These are phyloP conservation scores for Hirtodrosophila duncani DNA, from an alignment of 2,888 invertebrate genomes.

Conservation along the genomic window DNA sequence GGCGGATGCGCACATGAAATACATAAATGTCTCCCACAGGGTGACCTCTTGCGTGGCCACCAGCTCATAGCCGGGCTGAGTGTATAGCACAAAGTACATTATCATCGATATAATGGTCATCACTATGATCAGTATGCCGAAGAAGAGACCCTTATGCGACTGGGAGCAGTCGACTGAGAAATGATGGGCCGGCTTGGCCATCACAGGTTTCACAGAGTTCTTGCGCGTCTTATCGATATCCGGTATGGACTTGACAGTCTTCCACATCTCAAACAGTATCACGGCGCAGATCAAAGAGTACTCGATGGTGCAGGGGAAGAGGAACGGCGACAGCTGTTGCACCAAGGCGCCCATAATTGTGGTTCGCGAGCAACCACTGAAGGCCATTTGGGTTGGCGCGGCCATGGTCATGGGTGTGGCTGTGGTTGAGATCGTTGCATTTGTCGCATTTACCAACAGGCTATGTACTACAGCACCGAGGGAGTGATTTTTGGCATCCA, in stretches of 20 bases:
- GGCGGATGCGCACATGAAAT: slow-evolving; percentile 83
- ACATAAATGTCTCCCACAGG: slow-evolving; percentile 86
- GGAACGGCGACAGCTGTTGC: slow-evolving; percentile 86
- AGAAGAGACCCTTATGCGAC: slow-evolving; percentile 88
- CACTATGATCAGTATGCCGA: slow-evolving; percentile 87
- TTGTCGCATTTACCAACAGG: slow-evolving; percentile 34
- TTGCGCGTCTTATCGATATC: slow-evolving; percentile 79
- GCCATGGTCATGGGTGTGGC: slow-evolving; percentile 51
- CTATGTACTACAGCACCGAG: slow-evolving; percentile 1
- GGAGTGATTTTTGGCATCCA: slow-evolving; percentile 21
- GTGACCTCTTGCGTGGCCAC: slow-evolving; percentile 87
- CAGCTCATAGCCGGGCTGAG: slow-evolving; percentile 81
- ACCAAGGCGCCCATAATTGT: slow-evolving; percentile 86
- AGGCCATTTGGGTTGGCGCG: slow-evolving; percentile 22
- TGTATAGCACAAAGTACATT: slow-evolving; percentile 91
- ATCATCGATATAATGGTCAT: slow-evolving; percentile 91
- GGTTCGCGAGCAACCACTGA: slow-evolving; percentile 80
- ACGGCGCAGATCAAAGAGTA: slow-evolving; percentile 95
- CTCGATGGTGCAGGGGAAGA: slow-evolving; percentile 93
- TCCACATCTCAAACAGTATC: slow-evolving; percentile 94
- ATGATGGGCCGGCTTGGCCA: slow-evolving; percentile 80
- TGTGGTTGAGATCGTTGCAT: slow-evolving; percentile 30
- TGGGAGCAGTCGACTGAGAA: slow-evolving; percentile 91
- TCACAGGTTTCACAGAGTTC: slow-evolving; percentile 72
- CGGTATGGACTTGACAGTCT: slow-evolving; percentile 84